These are phyloP conservation scores for Pseudochirops cupreus DNA, from an alignment of 2,797 vertebrate genomes.

Conservation along the genomic window DNA sequence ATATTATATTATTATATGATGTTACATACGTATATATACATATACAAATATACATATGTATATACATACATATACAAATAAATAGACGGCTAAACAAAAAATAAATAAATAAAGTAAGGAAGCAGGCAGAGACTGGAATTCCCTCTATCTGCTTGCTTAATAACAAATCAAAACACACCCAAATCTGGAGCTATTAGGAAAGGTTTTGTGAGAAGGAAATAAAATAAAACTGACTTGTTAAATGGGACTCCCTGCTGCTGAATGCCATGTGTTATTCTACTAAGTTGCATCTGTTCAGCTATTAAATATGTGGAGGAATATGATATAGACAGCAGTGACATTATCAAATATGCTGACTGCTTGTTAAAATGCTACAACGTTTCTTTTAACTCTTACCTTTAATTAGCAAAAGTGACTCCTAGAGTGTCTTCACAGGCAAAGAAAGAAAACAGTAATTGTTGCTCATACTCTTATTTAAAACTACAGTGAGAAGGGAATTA, in stretches of 20 bases:
- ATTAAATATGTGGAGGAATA: conserved; percentile 73
- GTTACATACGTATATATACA: neutral
- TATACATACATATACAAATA: no score
- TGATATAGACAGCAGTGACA: conserved; percentile 62
- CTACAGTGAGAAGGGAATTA: neutral
- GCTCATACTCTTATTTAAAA: neutral
- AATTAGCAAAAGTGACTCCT: conserved; percentile 62
- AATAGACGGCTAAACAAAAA: conserved; percentile 68
- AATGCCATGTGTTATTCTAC: conserved; percentile 77
- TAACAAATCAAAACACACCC: conserved; percentile 77
- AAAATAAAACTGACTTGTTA: conserved; percentile 81
- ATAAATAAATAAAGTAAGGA: conserved; percentile 61
- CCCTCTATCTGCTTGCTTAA: conserved; percentile 72
- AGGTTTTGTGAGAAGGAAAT: conserved; percentile 76
- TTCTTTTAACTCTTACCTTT: conserved; percentile 71
- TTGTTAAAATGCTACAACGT: conserved; percentile 60
- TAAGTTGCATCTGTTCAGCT: conserved; percentile 81
- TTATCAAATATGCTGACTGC: conserved; percentile 77
- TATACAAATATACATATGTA: no score
- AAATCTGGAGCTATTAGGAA: conserved; percentile 71
- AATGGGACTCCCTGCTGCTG: conserved; percentile 80
- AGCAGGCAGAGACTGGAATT: conserved; percentile 58
- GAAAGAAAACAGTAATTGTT: neutral
- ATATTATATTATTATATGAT: neutral
- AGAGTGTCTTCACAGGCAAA: neutral